phyloP scores from a whole-genome alignment of 2,888 invertebrate species.

The Xestia c-nigrum region DNA sequence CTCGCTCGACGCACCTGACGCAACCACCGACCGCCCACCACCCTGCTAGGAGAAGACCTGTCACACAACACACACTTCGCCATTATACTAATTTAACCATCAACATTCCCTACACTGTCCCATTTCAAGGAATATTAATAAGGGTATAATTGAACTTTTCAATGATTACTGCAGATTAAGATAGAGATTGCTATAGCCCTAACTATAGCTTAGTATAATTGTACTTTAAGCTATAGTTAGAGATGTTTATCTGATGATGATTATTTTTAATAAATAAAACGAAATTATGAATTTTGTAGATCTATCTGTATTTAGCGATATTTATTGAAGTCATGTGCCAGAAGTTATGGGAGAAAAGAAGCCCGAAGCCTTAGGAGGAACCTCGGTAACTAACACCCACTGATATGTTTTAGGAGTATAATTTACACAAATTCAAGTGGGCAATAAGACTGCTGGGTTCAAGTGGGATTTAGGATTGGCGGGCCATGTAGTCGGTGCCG shows the following conservation, averaged over 20 bases:
- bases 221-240: too few species aligned
- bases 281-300: too few species aligned
- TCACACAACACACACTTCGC: conserved; percentile 58
- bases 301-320: too few species aligned
- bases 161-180: background rate
- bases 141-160: background rate
- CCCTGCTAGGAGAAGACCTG: conserved; percentile 91
- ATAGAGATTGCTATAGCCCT: too few species aligned
- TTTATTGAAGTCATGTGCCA: background rate
- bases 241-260: too few species aligned
- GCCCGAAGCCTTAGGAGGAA: too few species aligned
- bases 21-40: conserved; percentile 90
- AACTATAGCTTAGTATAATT: background rate
- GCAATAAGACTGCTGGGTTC: too few species aligned
- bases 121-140: conserved; percentile 5
- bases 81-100: conserved; percentile 55
- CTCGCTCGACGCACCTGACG: conserved; percentile 87
- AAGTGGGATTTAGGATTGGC: too few species aligned
- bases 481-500: too few species aligned
- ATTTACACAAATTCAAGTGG: background rate
- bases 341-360: background rate
- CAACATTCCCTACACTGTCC: conserved; percentile 28
- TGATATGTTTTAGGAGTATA: background rate
- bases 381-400: background rate
- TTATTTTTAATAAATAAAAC: too few species aligned